Percentiles rank a stretch among this genome's conserved stretches.
phyloP scores from a whole-genome alignment of 2,113 vertebrate genomes.

The Pterocles orientalis region DNA sequence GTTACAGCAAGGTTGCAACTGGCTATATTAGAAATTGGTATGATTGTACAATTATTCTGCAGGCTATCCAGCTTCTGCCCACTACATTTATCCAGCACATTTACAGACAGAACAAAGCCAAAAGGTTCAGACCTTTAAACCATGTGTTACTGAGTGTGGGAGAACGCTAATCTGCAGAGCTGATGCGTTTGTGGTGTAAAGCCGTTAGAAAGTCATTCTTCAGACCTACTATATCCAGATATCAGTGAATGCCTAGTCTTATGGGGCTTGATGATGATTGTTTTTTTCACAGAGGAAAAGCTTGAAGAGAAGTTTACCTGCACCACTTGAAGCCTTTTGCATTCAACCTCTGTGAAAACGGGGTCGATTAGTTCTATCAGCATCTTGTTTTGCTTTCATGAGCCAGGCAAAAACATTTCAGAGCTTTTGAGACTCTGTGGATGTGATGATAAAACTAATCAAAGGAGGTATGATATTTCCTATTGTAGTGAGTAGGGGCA shows the following conservation, averaged over 20 bases:
- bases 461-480: not conserved
- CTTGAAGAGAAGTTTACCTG: not conserved
- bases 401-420: not conserved
- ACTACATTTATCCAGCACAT: not conserved
- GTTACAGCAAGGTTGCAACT: slow-evolving; percentile 20
- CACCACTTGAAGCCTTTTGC: not conserved
- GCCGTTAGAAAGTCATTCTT: not conserved
- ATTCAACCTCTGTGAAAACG: not conserved
- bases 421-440: not conserved
- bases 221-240: not conserved
- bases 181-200: not conserved
- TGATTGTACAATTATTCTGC: not conserved
- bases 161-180: not conserved
- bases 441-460: not conserved
- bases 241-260: not conserved
- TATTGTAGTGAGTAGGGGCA: not conserved
- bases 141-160: not conserved
- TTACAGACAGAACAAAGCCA: not conserved
- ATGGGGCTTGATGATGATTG: not conserved
- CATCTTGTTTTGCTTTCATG: not conserved
- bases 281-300: not conserved
- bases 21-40: slow-evolving; percentile 13
- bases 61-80: not conserved
- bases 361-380: not conserved
- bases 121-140: not conserved